phyloP scores from a whole-genome alignment of 2,797 vertebrate species.

The Scolopax bukidnonensis region DNA sequence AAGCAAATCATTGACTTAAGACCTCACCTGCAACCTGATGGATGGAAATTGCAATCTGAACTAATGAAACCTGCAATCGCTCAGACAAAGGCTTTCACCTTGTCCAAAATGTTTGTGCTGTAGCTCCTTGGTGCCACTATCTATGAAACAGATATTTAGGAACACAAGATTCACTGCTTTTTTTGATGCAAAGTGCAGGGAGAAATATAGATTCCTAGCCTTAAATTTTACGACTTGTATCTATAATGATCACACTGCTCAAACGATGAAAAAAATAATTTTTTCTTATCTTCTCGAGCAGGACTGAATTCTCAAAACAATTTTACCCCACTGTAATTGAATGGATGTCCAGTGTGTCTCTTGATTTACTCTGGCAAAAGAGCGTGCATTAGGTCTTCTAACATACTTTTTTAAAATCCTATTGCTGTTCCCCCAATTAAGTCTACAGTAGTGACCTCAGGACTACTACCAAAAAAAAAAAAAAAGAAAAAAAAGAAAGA shows the following conservation, averaged over 20 bases:
- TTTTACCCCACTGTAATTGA: neutral
- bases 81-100: neutral
- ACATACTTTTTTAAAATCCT: neutral
- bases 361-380: neutral
- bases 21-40: neutral
- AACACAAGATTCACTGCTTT: fast-evolving
- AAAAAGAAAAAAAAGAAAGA: neutral
- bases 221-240: neutral
- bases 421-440: neutral
- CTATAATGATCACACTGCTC: neutral
- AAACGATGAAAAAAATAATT: fast-evolving
- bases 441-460: neutral
- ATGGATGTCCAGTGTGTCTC: neutral
- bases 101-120: neutral
- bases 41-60: neutral
- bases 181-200: neutral
- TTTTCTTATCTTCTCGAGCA: neutral
- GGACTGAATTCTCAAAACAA: neutral
- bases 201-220: neutral
- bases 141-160: neutral
- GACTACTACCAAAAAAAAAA: neutral
- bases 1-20: neutral
- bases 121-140: neutral
- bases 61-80: neutral
- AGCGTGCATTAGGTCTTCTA: neutral